Base-by-base conservation (phyloP, 2,113 vertebrate genomes). In the Cyprinodon tularosa region DNA sequence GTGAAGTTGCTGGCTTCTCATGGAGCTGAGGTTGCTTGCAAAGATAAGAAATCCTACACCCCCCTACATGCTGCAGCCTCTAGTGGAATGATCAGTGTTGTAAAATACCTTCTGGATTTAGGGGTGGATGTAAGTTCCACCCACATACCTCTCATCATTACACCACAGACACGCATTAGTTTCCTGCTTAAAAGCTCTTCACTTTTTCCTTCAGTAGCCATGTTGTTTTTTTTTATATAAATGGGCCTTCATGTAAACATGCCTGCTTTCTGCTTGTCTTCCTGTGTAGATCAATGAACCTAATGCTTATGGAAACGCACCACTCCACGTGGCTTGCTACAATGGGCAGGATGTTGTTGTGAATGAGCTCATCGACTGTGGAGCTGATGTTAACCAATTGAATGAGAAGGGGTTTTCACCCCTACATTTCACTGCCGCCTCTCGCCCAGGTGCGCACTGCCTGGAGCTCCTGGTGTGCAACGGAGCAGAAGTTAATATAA, bases 321-420 rank as follows among this genome's bases (percentile, higher is more conserved):
- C 98, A 29, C 95, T 99, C 62, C 98, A 99, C 2, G 96, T 99
- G 88, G 98, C 98, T 84, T 99, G 98, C 89, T 99, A 98, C 90
- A 99, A 99, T 15, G 98, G 98, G 36, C 98, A 99, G 90, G 98
- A 99, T 67, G 97, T 98, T 88, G 98, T 99, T 40, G 98, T 99
- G 84, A 99, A 98, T 45, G 97, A 99, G 90, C 96, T 99, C 48
- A 97, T 99, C 81, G 98, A 98, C 71, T 95, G 95, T 39, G 98
- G 98, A 83, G 98, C 98, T 85, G 96, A 97, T 64, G 96, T 99
- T 45, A 99, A 99, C 95, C 97, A 98, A 80, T 96, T 96, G 88
- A 99, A 99, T 65, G 97, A 98, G 81, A 98, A 96, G 82, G 98
- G 98, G 12, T 99, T 99, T 63, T 96, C 97, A 15, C 96, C 98